Evolutionary conservation across 2,113 vertebrate genomes (phyloP).

Genomic region (rat (Rattus norvegicus)): GRCr8 NC_086028.1:42459001-42459500

Average conservation of each 20-base stretch:
- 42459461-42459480: neutral
- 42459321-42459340: neutral
- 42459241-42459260: neutral
- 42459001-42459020: neutral
- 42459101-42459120: neutral
- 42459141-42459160: neutral
- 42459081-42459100: neutral
- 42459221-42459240: neutral
- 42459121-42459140: neutral
- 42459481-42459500: rapidly evolving
- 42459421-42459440: conserved; percentile 5
- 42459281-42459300: neutral
- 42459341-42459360: neutral
- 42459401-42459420: rapidly evolving
- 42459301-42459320: neutral
- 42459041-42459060: neutral
- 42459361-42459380: neutral
- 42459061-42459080: neutral
- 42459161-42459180: neutral
- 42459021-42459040: neutral
- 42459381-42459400: neutral
- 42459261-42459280: neutral
- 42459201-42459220: neutral
- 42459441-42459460: conserved; percentile 48
- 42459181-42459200: neutral